A percentile compares a stretch with the other conserved stretches of the same genome.
phyloP scores from a whole-genome alignment of 2,888 invertebrate genomes.

The Netelia inedita region DNA sequence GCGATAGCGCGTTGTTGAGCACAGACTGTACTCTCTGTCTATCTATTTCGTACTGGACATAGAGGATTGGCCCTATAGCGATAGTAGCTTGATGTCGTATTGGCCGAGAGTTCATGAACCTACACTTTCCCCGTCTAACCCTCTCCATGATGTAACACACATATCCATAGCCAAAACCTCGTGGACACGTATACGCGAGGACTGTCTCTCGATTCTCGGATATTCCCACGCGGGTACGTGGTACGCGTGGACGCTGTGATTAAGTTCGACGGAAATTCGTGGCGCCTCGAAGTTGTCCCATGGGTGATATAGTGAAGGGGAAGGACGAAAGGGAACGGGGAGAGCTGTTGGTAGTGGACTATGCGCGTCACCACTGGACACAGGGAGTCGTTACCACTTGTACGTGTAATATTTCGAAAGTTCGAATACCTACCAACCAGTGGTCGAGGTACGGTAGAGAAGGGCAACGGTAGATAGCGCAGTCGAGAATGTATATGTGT shows the following conservation, averaged over 20 bases:
- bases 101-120: slow-evolving; percentile 26
- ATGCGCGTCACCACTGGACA: slow-evolving; percentile 20
- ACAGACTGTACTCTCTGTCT: neutral
- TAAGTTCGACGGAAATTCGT: slow-evolving; percentile 71
- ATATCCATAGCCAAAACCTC: slow-evolving; percentile 1
- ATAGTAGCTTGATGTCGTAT: slow-evolving; percentile 22
- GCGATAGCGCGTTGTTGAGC: slow-evolving; percentile 25
- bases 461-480: neutral
- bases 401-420: slow-evolving; percentile 36
- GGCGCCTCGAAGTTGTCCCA: slow-evolving; percentile 59
- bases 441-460: slow-evolving; percentile 11
- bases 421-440: slow-evolving; percentile 13
- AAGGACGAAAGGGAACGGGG: slow-evolving; percentile 11
- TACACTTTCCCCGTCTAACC: slow-evolving; percentile 25
- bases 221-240: slow-evolving; percentile 67
- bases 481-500: neutral
- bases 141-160: slow-evolving; percentile 19
- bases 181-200: slow-evolving; percentile 63
- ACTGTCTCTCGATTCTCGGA: slow-evolving; percentile 62
- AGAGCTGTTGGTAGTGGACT: slow-evolving; percentile 45
- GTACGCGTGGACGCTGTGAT: slow-evolving; percentile 66
- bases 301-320: slow-evolving; percentile 60
- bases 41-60: slow-evolving; percentile 15
- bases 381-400: slow-evolving; percentile 24
- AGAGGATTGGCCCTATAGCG: neutral